Evolutionary conservation across 2,888 invertebrate species (phyloP), one percentile per base, ranked within the genome.

Genomic region (Deroplatys truncata): DNA sequence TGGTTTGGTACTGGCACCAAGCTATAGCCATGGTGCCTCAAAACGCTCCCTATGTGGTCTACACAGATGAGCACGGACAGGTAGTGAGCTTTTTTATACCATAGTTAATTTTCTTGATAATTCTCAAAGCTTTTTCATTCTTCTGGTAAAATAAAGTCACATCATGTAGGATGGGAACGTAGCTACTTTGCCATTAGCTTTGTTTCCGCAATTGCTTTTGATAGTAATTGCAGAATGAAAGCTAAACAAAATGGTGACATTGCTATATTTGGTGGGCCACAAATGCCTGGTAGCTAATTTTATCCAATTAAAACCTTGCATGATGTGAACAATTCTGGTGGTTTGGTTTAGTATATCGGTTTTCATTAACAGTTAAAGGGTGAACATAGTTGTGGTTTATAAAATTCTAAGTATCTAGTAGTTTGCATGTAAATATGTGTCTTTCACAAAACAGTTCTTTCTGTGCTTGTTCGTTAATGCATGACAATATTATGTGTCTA

Each of bases 61-160:
- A 98, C 97, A 98, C 98, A 95, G 98, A 98, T 96, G 97, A 97
- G 95, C 97, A 97, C 96, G 98, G 97, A 96, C 98, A 98, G 98
- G 98, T 98, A 97, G 92, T 93, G 88, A 86, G 89, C 89, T 90
- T 90, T 90, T 90, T 90, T 87, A 88, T 87, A 87, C 86, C 28
- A 16, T 87, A 87, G 83, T 87, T 87, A 82, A 87, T 82, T 87
- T 87, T 83, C 87, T 87, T 87, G 83, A 29, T 28, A 84, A 31
- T 15, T 84, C 84, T 84, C 25, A 31, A 83, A 82, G 87, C 83
- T 87, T 43, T n/a, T 29, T 72, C 82, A 83, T 83, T 87, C 84
- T 29, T 83, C 82, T 35, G 43, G 82, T 56, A 20, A 72, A 20
- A 25, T 15, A 25, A 72, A 72, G 20, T 72, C 56, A 72, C 56